A percentile compares a stretch with the other conserved stretches of the same genome.
phyloP scores from a whole-genome alignment of 2,797 vertebrate species.

The Hypotaenidia okinawae region DNA sequence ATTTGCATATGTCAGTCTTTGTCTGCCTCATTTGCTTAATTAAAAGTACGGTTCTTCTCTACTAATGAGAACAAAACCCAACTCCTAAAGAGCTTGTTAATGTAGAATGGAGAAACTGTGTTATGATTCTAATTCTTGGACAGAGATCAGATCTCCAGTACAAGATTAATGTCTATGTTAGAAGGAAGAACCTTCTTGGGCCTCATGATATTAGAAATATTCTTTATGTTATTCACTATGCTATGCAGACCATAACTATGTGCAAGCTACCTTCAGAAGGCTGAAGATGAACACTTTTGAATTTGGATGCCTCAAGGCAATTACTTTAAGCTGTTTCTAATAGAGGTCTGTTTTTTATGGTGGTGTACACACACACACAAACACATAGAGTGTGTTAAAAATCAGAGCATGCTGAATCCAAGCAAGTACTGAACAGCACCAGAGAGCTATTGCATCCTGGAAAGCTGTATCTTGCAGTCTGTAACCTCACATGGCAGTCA shows the following conservation, averaged over 20 bases:
- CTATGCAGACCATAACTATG: background rate
- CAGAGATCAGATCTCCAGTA: background rate
- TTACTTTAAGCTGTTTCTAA: background rate
- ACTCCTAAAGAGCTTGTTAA: slow-evolving; percentile 7
- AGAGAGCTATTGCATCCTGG: background rate
- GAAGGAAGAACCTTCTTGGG: background rate
- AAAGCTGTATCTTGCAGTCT: background rate
- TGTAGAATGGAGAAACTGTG: background rate
- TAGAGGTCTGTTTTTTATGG: background rate
- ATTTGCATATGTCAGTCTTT: slow-evolving; percentile 50
- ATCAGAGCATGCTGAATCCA: background rate
- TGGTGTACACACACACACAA: background rate
- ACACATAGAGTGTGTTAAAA: background rate
- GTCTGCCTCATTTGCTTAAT: slow-evolving; percentile 48
- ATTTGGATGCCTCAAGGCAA: background rate
- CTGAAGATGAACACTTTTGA: background rate
- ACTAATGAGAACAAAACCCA: slow-evolving; percentile 35
- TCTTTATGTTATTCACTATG: background rate
- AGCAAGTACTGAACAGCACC: background rate
- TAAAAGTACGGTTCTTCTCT: slow-evolving; percentile 12
- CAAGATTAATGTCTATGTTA: background rate
- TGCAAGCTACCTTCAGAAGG: background rate
- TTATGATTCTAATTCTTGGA: slow-evolving; percentile 11
- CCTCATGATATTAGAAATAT: background rate
- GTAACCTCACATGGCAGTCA: background rate